Evolutionary conservation across 2,113 vertebrate species (phyloP).

Genomic region (Garra rufa): DNA sequence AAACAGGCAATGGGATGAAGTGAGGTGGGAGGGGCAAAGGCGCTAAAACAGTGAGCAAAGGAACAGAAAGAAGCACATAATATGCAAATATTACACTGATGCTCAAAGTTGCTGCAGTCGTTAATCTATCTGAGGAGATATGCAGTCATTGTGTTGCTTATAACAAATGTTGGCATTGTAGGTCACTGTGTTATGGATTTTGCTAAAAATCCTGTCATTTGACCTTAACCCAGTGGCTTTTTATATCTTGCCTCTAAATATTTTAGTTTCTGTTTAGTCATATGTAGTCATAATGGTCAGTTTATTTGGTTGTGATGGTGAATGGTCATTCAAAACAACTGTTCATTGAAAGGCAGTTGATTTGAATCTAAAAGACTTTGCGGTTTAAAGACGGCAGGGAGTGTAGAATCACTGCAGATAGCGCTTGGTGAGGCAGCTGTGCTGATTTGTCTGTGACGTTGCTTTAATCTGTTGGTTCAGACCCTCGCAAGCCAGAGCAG

Average conservation of each 20-base stretch:
- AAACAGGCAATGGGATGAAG: background rate
- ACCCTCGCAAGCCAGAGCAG: conserved; percentile 22
- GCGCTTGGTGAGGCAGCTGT: conserved; percentile 42
- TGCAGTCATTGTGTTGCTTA: background rate
- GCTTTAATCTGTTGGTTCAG: conserved; percentile 19
- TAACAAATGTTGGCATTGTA: background rate
- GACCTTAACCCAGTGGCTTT: background rate
- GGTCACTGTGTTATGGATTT: background rate
- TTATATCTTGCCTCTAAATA: background rate
- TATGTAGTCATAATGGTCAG: too few species aligned
- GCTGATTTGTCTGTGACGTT: conserved; percentile 48
- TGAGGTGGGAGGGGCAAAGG: background rate
- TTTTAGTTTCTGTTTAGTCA: background rate
- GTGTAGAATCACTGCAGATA: conserved; percentile 31
- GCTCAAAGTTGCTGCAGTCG: conserved; percentile 13
- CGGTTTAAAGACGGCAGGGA: background rate
- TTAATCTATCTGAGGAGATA: background rate
- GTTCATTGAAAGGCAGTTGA: background rate
- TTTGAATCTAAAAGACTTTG: background rate
- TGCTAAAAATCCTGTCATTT: background rate
- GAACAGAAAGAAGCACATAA: background rate
- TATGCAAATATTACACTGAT: background rate
- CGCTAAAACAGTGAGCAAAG: background rate
- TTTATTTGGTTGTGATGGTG: background rate
- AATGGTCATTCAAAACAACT: background rate